Conservation (phyloP, 2,113 vertebrate species). For the Pygoscelis antarcticus region DNA sequence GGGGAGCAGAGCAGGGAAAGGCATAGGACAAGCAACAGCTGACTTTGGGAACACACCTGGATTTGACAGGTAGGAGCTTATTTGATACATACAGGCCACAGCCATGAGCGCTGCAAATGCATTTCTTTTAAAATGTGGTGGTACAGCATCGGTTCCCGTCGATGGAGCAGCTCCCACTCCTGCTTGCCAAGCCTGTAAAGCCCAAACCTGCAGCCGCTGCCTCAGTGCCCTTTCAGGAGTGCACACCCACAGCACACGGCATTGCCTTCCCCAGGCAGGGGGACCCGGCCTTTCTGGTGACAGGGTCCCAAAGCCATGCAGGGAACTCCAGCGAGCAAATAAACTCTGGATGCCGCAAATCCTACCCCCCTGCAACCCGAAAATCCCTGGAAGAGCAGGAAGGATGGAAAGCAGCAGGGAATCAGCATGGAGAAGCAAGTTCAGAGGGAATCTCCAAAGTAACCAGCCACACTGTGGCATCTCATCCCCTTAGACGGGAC, state of each 20-base stretch:
- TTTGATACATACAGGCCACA: background rate
- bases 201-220: background rate
- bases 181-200: background rate
- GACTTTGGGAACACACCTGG: background rate
- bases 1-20: background rate
- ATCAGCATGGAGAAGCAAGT: background rate
- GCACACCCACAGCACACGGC: background rate
- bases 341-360: background rate
- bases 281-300: background rate
- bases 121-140: background rate
- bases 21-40: rapidly evolving
- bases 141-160: rapidly evolving
- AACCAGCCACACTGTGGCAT: background rate
- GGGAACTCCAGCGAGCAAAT: background rate
- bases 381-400: background rate
- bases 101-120: background rate
- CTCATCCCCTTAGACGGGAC: background rate
- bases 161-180: background rate
- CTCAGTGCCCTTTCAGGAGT: background rate
- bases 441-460: background rate
- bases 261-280: background rate
- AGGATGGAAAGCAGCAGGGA: background rate
- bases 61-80: background rate
- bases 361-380: background rate
- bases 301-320: background rate